phyloP scores from a whole-genome alignment of 35 echinoderm and acorn worm genomes.

The Ptychodera flava region DNA sequence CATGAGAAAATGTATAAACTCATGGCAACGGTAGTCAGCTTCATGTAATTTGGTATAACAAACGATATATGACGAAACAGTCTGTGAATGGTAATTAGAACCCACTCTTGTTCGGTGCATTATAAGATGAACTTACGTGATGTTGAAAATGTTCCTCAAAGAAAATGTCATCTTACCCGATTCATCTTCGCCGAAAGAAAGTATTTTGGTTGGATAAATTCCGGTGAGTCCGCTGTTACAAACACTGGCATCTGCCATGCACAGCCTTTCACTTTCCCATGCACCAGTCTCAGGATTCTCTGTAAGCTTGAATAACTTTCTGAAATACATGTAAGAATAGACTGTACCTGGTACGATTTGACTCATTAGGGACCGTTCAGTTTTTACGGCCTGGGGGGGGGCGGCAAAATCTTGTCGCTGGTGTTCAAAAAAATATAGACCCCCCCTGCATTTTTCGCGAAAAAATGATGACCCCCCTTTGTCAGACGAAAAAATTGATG shows the following conservation, averaged over 20 bases:
- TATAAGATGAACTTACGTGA: constrained; percentile 43
- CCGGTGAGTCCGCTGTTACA: constrained; percentile 52
- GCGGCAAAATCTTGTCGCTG: no score
- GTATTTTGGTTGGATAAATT: constrained; percentile 68
- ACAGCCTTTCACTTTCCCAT: constrained; percentile 69
- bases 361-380: no score
- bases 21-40: background rate
- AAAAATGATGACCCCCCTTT: no score
- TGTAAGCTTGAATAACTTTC: constrained; percentile 57
- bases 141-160: constrained; percentile 12
- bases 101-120: constrained; percentile 1
- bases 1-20: background rate
- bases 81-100: background rate
- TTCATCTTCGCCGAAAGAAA: constrained; percentile 96
- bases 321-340: constrained; percentile 4
- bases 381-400: no score
- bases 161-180: constrained; percentile 61
- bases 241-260: constrained; percentile 53
- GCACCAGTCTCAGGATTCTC: constrained; percentile 23
- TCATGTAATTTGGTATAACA: background rate
- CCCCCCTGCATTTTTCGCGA: no score
- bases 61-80: background rate
- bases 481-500: no score
- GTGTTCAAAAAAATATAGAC: no score
- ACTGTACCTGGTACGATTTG: background rate